Evolutionary conservation across 2,888 invertebrate species (phyloP), one percentile per base, ranked within the genome.

Genomic region (Tromatobia lineatoria): DNA sequence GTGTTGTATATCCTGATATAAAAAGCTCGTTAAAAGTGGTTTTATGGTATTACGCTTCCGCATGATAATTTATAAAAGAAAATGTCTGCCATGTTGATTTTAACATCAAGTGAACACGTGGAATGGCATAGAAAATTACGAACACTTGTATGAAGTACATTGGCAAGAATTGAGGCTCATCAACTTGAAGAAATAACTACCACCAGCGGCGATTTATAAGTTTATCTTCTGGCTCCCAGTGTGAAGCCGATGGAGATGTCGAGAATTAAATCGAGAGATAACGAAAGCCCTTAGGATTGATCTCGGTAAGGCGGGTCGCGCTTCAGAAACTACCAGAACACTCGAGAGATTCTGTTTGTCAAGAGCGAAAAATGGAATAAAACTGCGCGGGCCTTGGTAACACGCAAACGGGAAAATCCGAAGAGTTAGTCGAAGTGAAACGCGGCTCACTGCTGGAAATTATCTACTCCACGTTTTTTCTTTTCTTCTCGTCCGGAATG

Each of bases 371-470:
- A 38, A 20, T 42, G 61, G 20, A 67, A 54, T 29, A 69, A 18
- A 42, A 52, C 38, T 47, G 61, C 23, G 1, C n/a, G 61, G 23
- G 38, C 50, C 64, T 47, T 42, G 34, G 64, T n/a, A 64, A 64
- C 64, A 18, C 38, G 23, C 77, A 25, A 67, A 79, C 77, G 73
- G 38, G 74, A 75, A 78, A 77, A 85, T 85, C 64, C 75, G 66
- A 66, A 64, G 54, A 64, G 76, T 76, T 45, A 45, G 76, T 70
- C 45, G 54, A 75, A 77, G 45, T 75, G 80, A 47, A 66, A 61
- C 42, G 71, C 52, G 70, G 67, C 64, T 1, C 20, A 77, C 79
- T 74, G 57, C 59, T 64, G 54, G 50, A 64, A 74, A 75, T 75
- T 81, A 75, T 74, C 11, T 47, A 45, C 47, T 47, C 23, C 23